Percentiles rank a stretch among this genome's conserved stretches.
These are phyloP conservation scores for Alouatta palliata DNA, from an alignment of 2,113 vertebrate species.

Conservation along the genomic window DNA sequence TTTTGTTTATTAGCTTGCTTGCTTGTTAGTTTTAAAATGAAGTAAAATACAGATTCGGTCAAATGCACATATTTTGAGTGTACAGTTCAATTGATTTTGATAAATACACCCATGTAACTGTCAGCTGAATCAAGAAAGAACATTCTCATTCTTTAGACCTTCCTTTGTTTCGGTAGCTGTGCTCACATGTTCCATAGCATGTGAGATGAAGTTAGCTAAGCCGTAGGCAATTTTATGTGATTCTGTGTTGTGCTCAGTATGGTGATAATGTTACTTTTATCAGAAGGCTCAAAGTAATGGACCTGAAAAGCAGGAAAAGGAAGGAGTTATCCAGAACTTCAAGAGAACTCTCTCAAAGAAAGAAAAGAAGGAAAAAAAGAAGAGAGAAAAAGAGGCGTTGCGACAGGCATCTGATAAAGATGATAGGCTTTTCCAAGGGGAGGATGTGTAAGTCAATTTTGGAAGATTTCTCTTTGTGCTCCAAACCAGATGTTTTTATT, in stretches of 20 bases:
- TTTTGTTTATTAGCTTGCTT: background rate
- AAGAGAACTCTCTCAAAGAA: slow-evolving; percentile 98
- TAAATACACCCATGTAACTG: accelerated
- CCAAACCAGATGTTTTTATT: background rate
- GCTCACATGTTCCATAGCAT: accelerated
- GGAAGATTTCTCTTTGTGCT: background rate
- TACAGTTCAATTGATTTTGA: background rate
- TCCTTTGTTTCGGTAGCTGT: accelerated
- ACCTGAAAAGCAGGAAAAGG: slow-evolving; percentile 96
- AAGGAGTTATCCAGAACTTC: slow-evolving; percentile 99
- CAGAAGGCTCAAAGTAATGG: slow-evolving; percentile 97
- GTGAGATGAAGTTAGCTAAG: accelerated
- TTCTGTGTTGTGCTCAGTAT: accelerated
- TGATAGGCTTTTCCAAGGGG: slow-evolving; percentile 86
- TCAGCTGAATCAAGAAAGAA: accelerated
- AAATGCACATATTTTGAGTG: background rate
- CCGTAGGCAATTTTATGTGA: accelerated
- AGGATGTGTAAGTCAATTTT: slow-evolving; percentile 89
- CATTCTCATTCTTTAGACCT: accelerated
- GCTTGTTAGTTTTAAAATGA: background rate
- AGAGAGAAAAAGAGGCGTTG: slow-evolving; percentile 92
- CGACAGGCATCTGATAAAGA: slow-evolving; percentile 91
- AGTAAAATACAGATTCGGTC: background rate
- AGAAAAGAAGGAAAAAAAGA: slow-evolving; percentile 98
- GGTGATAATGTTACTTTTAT: slow-evolving; percentile 36